phyloP scores from a whole-genome alignment of 2,888 invertebrate genomes.

The Lasioglossum zephyrum region DNA sequence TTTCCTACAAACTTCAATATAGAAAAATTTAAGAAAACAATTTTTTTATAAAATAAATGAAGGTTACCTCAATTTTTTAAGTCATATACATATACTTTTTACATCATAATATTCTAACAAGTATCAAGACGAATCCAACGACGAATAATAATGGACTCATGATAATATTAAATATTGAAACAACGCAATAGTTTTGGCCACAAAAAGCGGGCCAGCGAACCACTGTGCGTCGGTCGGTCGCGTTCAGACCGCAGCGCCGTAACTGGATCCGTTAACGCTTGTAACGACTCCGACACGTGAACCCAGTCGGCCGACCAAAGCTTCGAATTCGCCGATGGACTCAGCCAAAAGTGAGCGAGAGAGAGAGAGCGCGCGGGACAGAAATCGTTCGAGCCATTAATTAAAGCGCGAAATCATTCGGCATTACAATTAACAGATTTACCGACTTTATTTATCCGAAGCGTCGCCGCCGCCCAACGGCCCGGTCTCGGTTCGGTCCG shows the following conservation, averaged over 20 bases:
- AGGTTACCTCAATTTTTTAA: too few species aligned
- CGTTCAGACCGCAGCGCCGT: background rate
- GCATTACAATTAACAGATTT: slow-evolving; percentile 11
- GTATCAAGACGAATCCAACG: too few species aligned
- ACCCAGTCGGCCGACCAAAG: background rate
- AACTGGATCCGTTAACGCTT: slow-evolving; percentile 1
- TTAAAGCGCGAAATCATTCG: slow-evolving; percentile 23
- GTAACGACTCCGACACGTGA: slow-evolving; percentile 13
- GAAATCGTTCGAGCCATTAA: background rate
- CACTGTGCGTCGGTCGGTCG: background rate
- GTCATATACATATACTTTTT: too few species aligned
- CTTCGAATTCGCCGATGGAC: background rate
- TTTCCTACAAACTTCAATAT: too few species aligned
- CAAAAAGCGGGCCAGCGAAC: too few species aligned
- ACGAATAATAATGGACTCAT: too few species aligned
- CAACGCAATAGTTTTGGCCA: too few species aligned
- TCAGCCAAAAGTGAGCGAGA: background rate
- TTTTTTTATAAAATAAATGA: too few species aligned
- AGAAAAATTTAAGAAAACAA: too few species aligned
- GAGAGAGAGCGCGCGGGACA: background rate
- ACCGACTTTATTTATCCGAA: slow-evolving; percentile 26
- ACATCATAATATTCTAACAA: too few species aligned
- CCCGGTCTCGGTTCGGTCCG: background rate
- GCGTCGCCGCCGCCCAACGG: background rate
- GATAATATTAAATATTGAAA: too few species aligned